Evolutionary conservation across 2,113 vertebrate genomes (phyloP).

Genomic region (Patagioenas fasciata): DNA sequence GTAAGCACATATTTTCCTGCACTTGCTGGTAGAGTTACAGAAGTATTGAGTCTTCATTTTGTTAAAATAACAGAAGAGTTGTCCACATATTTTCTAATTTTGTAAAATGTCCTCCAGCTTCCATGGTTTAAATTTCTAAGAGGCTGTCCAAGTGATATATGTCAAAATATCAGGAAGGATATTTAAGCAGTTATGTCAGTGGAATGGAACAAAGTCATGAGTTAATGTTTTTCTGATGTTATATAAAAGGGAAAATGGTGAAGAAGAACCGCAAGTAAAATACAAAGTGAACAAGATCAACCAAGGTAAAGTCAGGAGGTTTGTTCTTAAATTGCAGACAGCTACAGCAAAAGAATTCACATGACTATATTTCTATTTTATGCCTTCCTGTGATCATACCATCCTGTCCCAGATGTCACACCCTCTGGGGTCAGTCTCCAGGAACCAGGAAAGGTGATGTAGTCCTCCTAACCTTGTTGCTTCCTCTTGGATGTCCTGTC

Average conservation of each 20-base stretch:
- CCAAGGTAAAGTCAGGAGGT: background rate
- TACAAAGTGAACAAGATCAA: constrained; percentile 23
- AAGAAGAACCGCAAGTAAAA: constrained; percentile 32
- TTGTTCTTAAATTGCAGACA: background rate
- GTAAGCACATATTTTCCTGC: constrained; percentile 12
- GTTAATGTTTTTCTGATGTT: constrained; percentile 63
- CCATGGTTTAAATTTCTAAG: constrained; percentile 2
- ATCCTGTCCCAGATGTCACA: background rate
- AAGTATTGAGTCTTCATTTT: background rate
- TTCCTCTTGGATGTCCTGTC: constrained; percentile 21
- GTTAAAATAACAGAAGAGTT: constrained; percentile 27
- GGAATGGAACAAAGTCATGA: constrained; percentile 37
- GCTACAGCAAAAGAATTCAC: background rate
- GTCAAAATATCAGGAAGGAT: constrained; percentile 24
- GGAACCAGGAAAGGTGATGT: constrained; percentile 26
- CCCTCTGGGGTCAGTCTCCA: background rate
- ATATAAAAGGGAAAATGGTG: constrained; percentile 50
- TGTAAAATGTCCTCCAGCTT: background rate
- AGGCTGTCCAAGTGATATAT: background rate
- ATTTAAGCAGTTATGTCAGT: constrained; percentile 13
- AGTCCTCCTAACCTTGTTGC: background rate
- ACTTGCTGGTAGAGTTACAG: background rate
- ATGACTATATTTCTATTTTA: background rate
- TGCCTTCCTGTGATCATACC: background rate
- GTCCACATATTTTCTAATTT: constrained; percentile 30